These are phyloP conservation scores for Natator depressus DNA, from an alignment of 2,113 vertebrate genomes.

Conservation along the genomic window DNA sequence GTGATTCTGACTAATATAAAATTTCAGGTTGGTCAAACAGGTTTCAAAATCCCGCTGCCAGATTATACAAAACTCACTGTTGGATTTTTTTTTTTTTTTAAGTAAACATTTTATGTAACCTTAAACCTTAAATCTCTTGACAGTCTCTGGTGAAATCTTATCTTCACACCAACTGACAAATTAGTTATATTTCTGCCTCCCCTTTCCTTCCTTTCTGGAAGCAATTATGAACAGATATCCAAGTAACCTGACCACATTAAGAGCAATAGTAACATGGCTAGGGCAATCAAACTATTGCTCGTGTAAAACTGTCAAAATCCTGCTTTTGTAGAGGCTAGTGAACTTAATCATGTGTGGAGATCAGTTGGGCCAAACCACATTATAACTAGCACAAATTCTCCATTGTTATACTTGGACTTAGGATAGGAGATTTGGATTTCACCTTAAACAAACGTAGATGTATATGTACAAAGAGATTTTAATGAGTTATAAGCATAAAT, in stretches of 20 bases:
- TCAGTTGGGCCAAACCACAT: neutral
- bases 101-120: neutral
- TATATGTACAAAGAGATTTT: neutral
- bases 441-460: neutral
- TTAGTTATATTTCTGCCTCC: constrained; percentile 60
- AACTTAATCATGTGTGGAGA: neutral
- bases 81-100: neutral
- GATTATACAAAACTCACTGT: neutral
- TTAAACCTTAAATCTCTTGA: neutral
- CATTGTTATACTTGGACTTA: constrained; percentile 33
- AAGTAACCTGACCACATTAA: constrained; percentile 40
- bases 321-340: neutral
- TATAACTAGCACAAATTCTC: neutral
- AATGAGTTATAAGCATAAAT: neutral
- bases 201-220: constrained; percentile 66
- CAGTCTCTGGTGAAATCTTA: constrained; percentile 32
- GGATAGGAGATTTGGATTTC: neutral
- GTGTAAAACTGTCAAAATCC: neutral
- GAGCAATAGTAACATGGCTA: constrained; percentile 9
- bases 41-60: neutral
- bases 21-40: neutral
- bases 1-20: neutral
- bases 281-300: neutral
- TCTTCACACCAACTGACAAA: constrained; percentile 38
- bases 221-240: constrained; percentile 58